Base-by-base conservation (phyloP, 2,797 vertebrate species). In the Lepus townsendii region DNA sequence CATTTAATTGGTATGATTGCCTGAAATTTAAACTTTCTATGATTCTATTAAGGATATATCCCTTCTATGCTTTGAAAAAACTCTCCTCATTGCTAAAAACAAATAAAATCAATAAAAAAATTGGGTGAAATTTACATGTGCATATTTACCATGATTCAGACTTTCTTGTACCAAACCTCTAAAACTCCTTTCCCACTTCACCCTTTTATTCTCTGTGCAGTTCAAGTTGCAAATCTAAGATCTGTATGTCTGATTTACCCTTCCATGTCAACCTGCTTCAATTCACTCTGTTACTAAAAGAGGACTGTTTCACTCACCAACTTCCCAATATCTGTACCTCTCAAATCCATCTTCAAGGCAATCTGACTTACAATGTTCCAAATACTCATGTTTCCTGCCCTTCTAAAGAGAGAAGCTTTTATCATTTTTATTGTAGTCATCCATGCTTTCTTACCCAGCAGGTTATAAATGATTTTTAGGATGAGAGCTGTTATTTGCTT, bases 341-440 rank as follows among this genome's bases (percentile, higher is more conserved):
- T 82, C 20, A 83, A 71, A 79, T 76, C 47, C n/a, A 35, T 50
- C 79, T 68, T 83, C 65, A 72, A 86, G 63, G 54, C 14, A 22
- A 75, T 27, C 54, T 62, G 42, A 65, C 78, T 38, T 32, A 27
- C 5, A 76, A 76, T 7, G 22, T 16, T 42, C 24, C 10, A 85
- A 69, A 47, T 47, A 50, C 66, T 71, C 8, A 7, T 12, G 30
- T 72, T 32, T 27, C 26, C 35, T 52, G 22, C 19, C 62, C 10
- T 84, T 91, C 77, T 77, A 72, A 90, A 72, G 3, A 68, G 6
- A 42, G 2, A 75, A 88, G 14, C 4, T 65, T 80, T 83, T 30
- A 63, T 65, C 32, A 19, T 87, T 87, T 88, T 87, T 30, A 90
- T 94, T 65, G 54, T 24, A n/a, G 16, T 52, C 27, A 75, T 75